Evolutionary conservation across 2,888 invertebrate genomes (phyloP).

Genomic region (Pilophorus perplexus): DNA sequence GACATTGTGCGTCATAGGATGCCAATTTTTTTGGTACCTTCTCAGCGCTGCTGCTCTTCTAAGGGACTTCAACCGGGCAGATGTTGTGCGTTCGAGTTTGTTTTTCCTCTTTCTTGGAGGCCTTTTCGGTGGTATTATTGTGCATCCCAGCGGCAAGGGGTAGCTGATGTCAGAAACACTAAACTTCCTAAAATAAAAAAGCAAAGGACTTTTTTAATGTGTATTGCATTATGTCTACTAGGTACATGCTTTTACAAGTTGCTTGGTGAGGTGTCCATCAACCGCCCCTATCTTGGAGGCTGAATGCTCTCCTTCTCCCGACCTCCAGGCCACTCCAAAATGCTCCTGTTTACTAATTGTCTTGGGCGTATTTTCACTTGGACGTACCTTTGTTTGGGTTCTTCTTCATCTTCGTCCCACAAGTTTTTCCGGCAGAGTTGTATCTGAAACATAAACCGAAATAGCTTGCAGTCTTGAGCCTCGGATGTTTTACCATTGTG

Average conservation of each 20-base stretch:
- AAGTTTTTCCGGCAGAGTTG: conserved; percentile 19
- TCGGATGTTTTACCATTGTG: no score
- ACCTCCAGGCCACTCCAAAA: not conserved
- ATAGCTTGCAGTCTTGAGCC: no score
- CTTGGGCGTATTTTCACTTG: not conserved
- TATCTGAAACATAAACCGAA: conserved; percentile 32
- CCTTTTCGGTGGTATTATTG: conserved; percentile 18
- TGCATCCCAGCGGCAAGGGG: conserved; percentile 32
- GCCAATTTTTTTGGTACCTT: no score
- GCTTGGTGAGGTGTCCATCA: no score
- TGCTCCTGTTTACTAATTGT: not conserved
- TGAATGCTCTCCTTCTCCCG: no score
- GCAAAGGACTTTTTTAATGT: no score
- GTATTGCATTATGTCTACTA: no score
- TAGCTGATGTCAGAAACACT: conserved; percentile 35
- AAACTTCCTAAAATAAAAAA: conserved; percentile 24
- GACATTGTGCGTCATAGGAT: no score
- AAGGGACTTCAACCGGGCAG: not conserved
- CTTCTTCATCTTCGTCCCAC: conserved; percentile 20
- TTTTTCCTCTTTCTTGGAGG: conserved; percentile 29
- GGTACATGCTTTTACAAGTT: no score
- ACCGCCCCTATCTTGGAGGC: no score
- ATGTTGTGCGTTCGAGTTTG: conserved; percentile 11
- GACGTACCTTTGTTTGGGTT: conserved; percentile 28
- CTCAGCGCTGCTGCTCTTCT: no score